Evolutionary conservation across 2,113 vertebrate species (phyloP).

Genomic region (Cyprinodon tularosa): DNA sequence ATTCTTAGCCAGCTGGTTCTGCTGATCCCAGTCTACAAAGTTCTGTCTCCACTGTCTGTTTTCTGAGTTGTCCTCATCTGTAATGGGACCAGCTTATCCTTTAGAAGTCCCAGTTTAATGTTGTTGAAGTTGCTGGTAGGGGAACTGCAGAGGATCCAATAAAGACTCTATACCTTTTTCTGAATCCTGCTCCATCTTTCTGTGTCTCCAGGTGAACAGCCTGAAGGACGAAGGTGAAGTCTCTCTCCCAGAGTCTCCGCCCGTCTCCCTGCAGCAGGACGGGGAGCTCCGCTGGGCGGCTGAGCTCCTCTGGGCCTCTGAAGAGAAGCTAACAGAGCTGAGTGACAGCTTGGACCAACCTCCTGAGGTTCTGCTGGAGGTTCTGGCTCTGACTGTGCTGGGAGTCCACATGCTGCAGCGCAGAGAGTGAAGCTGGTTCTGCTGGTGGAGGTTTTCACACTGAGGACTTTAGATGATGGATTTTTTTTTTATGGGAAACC

Average conservation of each 20-base stretch:
- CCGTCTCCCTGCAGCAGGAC: constrained; percentile 12
- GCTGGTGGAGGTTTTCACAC: neutral
- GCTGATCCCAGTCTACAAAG: too few relatives aligned
- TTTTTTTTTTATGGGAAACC: too few relatives aligned
- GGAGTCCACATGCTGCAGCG: constrained; percentile 5
- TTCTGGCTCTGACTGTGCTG: constrained; percentile 4
- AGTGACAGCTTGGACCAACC: neutral
- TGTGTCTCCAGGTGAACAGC: constrained; percentile 8
- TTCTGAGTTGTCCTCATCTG: too few relatives aligned
- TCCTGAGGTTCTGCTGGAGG: neutral
- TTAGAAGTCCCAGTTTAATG: too few relatives aligned
- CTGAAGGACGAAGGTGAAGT: neutral
- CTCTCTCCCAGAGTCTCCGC: neutral
- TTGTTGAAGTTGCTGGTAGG: too few relatives aligned
- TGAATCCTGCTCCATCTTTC: neutral
- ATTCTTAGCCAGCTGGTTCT: too few relatives aligned
- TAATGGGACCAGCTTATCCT: too few relatives aligned
- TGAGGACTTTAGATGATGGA: too few relatives aligned
- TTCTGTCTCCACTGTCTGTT: neutral
- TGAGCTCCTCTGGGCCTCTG: neutral
- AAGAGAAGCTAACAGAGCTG: neutral
- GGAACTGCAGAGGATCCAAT: too few relatives aligned
- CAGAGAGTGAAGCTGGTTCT: neutral
- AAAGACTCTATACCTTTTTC: neutral
- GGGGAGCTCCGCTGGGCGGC: neutral